Evolutionary conservation across 2,113 vertebrate genomes (phyloP), one percentile per base, ranked within the genome.

Genomic region (Oostethus manadensis): DNA sequence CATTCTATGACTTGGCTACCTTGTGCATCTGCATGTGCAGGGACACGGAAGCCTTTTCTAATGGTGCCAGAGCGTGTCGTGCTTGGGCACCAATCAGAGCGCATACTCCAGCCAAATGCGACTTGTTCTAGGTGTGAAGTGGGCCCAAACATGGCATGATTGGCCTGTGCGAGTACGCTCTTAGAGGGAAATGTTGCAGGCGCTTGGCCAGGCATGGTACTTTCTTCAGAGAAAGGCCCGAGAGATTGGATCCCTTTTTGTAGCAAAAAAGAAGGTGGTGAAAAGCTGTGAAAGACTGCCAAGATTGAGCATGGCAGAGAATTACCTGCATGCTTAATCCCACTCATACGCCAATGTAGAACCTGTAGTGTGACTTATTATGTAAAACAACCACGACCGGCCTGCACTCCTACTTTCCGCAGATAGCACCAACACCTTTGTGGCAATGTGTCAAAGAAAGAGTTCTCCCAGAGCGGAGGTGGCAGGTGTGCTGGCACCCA

Each of bases 121-220:
- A 2, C 38, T 3, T 14, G 38, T 13, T 42, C 14, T 42, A 14
- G 10, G 13, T 14, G 38, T 42, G 38, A 42, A 42, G 38, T 42
- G 38, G 38, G 13, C 38, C 38, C 38, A 14, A 13, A 13, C 38
- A 13, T 14, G 38, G 5, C 10, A 42, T 13, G 11, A 42, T 0
- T 42, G 38, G 38, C 13, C 38, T 42, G 38, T 42, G 38, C 14
- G 38, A 14, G 38, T 42, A 14, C 13, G 13, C 2, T 13, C 13
- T 42, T 42, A 74, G 68, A 74, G 68, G 73, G 74, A 76, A 75
- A 83, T 80, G 79, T 80, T 78, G 3, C 77, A 82, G 82, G 83
- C 82, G 66, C 62, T 70, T 14, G 29, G 73, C 79, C 79, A 84
- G 62, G 64, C 51, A 49, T 60, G 18, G 51, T 50, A 70, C 61